These are phyloP conservation scores for Oryzias melastigma DNA, from an alignment of 2,113 vertebrate genomes.

Conservation along the genomic window DNA sequence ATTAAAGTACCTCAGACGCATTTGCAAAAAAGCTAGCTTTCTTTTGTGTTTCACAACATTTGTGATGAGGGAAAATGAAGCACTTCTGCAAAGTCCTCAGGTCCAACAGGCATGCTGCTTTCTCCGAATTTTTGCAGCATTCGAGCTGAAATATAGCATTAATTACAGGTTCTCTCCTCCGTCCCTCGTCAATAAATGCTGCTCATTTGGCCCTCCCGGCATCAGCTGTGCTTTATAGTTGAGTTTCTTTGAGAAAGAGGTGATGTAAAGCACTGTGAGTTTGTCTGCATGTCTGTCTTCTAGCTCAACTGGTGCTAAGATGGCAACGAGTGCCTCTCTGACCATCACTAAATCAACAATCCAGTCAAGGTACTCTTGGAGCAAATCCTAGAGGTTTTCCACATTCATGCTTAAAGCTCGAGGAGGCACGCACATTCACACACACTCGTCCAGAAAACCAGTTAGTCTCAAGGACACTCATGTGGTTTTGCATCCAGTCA, in stretches of 20 bases:
- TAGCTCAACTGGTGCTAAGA: slow-evolving; percentile 46
- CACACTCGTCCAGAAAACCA: slow-evolving; percentile 28
- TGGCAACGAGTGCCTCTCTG: slow-evolving; percentile 62
- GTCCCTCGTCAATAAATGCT: slow-evolving; percentile 18
- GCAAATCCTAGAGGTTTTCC: slow-evolving; percentile 64
- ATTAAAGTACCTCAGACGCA: slow-evolving; percentile 67
- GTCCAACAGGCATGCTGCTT: slow-evolving; percentile 39
- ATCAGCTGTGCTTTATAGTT: slow-evolving; percentile 61
- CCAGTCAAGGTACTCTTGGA: slow-evolving; percentile 53
- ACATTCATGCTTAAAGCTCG: slow-evolving; percentile 47
- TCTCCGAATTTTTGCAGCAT: slow-evolving; percentile 33
- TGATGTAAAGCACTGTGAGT: slow-evolving; percentile 35
- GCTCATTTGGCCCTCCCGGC: slow-evolving; percentile 30
- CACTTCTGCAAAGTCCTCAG: slow-evolving; percentile 36
- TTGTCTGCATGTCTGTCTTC: slow-evolving; percentile 22
- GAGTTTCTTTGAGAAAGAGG: slow-evolving; percentile 64
- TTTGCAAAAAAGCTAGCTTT: slow-evolving; percentile 36
- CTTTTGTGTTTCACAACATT: slow-evolving; percentile 57
- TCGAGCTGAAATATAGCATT: slow-evolving; percentile 29
- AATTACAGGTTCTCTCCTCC: slow-evolving; percentile 26
- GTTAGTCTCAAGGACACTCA: slow-evolving; percentile 64
- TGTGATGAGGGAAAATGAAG: slow-evolving; percentile 60
- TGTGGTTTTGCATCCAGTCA: slow-evolving; percentile 68
- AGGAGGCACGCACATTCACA: slow-evolving; percentile 49
- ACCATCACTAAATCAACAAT: slow-evolving; percentile 69